Percentiles rank a stretch among this genome's conserved stretches.
phyloP scores from a whole-genome alignment of 2,113 vertebrate species.

The Sinocyclocheilus rhinocerous region DNA sequence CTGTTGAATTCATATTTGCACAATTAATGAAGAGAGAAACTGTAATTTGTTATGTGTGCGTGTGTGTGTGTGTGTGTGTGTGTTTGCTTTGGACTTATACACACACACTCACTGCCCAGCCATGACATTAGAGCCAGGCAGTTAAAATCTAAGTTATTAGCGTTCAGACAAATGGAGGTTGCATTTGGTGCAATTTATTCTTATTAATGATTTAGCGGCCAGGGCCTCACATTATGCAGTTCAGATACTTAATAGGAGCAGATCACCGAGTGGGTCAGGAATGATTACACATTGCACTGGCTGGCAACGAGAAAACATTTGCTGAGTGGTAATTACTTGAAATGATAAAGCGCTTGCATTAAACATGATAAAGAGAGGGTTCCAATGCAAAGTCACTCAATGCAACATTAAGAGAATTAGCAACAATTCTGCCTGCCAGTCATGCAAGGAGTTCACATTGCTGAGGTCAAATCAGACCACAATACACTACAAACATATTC shows the following conservation, averaged over 20 bases:
- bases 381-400: conserved; percentile 74
- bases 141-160: conserved; percentile 58
- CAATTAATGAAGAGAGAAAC: neutral
- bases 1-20: neutral
- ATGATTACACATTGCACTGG: conserved; percentile 91
- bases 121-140: conserved; percentile 18
- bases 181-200: conserved; percentile 74
- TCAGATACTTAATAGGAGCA: conserved; percentile 90
- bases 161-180: conserved; percentile 64
- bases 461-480: neutral
- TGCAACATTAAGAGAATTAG: conserved; percentile 77
- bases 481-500: conserved; percentile 33
- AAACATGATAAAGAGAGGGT: conserved; percentile 74
- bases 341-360: conserved; percentile 84
- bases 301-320: conserved; percentile 86
- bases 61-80: neutral
- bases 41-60: neutral
- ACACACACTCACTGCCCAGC: neutral
- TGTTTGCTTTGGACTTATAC: conserved; percentile 1
- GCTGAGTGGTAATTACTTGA: conserved; percentile 92
- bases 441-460: conserved; percentile 47
- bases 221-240: conserved; percentile 83
- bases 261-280: conserved; percentile 91
- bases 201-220: conserved; percentile 85
- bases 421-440: conserved; percentile 50